A percentile compares a stretch with the other conserved stretches of the same genome.
phyloP scores from a whole-genome alignment of 2,113 vertebrate species.

The Chascanopsetta lugubris region DNA sequence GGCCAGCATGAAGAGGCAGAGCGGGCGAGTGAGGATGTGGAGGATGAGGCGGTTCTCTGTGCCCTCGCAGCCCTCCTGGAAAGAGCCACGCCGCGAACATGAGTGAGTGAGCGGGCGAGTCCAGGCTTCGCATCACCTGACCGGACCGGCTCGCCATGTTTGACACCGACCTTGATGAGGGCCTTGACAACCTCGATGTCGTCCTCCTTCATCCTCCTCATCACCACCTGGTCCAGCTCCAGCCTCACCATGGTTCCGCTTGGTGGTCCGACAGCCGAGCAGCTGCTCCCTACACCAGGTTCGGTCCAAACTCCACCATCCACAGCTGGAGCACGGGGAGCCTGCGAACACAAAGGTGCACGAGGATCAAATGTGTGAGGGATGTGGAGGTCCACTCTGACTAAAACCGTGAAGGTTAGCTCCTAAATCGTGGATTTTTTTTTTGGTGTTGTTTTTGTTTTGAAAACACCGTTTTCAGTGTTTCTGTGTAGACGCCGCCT shows the following conservation, averaged over 20 bases:
- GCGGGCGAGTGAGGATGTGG: conserved; percentile 85
- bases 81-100: background rate
- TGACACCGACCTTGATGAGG: conserved; percentile 81
- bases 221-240: conserved; percentile 78
- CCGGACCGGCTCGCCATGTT: too few species aligned
- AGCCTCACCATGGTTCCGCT: conserved; percentile 75
- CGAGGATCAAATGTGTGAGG: too few species aligned
- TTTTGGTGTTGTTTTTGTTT: too few species aligned
- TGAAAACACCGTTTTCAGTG: too few species aligned
- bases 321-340: conserved; percentile 3
- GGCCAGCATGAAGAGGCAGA: conserved; percentile 83
- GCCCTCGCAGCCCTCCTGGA: conserved; percentile 86
- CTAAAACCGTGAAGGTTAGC: too few species aligned
- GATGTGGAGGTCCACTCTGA: too few species aligned
- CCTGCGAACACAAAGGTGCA: conserved; percentile 14
- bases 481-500: too few species aligned
- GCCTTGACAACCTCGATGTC: conserved; percentile 81
- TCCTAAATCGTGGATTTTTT: too few species aligned
- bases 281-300: background rate
- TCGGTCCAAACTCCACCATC: conserved; percentile 25
- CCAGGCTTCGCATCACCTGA: too few species aligned
- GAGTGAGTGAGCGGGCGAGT: too few species aligned
- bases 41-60: conserved; percentile 88
- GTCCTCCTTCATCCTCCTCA: conserved; percentile 82
- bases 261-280: conserved; percentile 16